Evolutionary conservation across 2,888 invertebrate species (phyloP), one percentile per base, ranked within the genome.

Genomic region (Lamellibrachia columna): DNA sequence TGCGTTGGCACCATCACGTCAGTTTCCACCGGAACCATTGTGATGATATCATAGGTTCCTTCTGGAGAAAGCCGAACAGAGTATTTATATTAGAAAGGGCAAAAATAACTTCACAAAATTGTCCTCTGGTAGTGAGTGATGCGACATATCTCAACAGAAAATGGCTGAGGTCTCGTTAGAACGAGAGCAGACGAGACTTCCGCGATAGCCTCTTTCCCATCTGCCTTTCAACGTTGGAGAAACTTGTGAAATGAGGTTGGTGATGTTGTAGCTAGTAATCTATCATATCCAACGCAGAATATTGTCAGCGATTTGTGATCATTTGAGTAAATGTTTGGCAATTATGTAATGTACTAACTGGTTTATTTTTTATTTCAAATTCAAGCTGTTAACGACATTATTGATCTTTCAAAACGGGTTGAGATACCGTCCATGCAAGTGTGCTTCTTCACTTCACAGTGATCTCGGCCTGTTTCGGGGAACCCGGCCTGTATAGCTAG

Each of bases 21-120:
- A 90, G 90, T 92, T 91, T 93, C 92, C 53, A 90, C 93, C 90
- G 92, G 55, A 90, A 92, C 92, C 92, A 93, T 93, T 55, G 75
- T 40, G 22, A 75, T 22, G 22, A 75, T 75, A 75, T 75, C 15
- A 75, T 75, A 75, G 15, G 22, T 75, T 75, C 22, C 75, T 15
- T 22, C 75, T 75, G 75, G 22, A 75, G 75, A 75, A n/a, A 75
- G 75, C 75, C n/a, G 22, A 22, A 75, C 75, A 75, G n/a, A 22
- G 22, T 75, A 75, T 75, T 75, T 75, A 75, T 75, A 22, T 75
- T 22, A 75, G 15, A n/a, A n/a, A 75, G 75, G 15, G 75, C 75
- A 75, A n/a, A 75, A 75, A 75, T 75, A 75, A 22, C 22, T 75
- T 75, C 75, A 75, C 75, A 75, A 75, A 75, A 75, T 75, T 75